Evolutionary conservation across 2,888 invertebrate species (phyloP).

Genomic region (Polia nebulosa): DNA sequence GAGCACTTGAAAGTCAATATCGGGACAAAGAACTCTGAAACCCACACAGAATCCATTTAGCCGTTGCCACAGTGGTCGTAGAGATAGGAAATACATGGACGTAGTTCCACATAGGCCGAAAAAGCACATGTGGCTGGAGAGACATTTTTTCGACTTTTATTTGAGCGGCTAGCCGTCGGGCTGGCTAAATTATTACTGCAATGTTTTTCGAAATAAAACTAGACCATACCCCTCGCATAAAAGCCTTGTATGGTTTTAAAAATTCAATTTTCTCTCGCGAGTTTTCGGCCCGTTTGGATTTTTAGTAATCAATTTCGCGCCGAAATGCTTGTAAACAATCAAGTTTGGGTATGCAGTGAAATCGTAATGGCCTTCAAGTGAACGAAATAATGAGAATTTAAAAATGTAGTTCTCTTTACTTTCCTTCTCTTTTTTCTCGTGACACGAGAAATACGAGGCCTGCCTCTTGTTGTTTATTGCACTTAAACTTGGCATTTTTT

Average conservation of each 20-base stretch:
- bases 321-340: slow-evolving; percentile 71
- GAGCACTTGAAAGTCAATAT: slow-evolving; percentile 72
- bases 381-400: slow-evolving; percentile 76
- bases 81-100: slow-evolving; percentile 64
- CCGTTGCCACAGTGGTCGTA: slow-evolving; percentile 65
- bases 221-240: slow-evolving; percentile 66
- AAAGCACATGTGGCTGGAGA: slow-evolving; percentile 57
- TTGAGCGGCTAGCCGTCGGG: slow-evolving; percentile 60
- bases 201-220: slow-evolving; percentile 76
- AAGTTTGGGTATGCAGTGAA: slow-evolving; percentile 61
- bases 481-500: slow-evolving; percentile 41
- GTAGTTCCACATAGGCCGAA: slow-evolving; percentile 57
- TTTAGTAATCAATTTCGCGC: slow-evolving; percentile 73
- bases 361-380: slow-evolving; percentile 68
- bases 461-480: slow-evolving; percentile 62
- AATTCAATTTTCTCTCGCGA: slow-evolving; percentile 75
- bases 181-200: slow-evolving; percentile 76
- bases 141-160: slow-evolving; percentile 65
- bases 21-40: slow-evolving; percentile 72
- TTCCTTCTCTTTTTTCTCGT: slow-evolving; percentile 55
- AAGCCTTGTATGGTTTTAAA: slow-evolving; percentile 75
- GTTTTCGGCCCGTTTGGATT: slow-evolving; percentile 67
- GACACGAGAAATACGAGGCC: slow-evolving; percentile 59
- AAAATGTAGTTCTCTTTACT: slow-evolving; percentile 70
- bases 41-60: slow-evolving; percentile 76